Evolutionary conservation across 1,140 invertebrate genomes (phyloP), one percentile per base, ranked within the genome.

Genomic region (Subanguina moxae): DNA sequence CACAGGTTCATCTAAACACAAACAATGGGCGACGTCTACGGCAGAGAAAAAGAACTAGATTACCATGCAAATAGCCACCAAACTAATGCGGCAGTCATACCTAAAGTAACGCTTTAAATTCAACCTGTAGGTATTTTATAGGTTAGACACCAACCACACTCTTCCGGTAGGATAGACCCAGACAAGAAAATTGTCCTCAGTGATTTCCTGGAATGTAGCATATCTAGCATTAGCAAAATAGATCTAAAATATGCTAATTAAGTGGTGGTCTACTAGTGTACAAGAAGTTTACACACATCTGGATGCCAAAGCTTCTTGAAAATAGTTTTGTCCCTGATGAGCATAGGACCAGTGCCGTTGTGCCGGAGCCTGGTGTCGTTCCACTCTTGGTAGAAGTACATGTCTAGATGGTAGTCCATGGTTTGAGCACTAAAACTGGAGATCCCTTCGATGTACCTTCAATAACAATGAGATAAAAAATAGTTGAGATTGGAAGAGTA

Each of bases 381-480:
- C 80, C 80, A 82, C 67, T 82, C 76, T 67, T 80, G 81, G 68
- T 81, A 82, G 62, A 81, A 82, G 57, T 81, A 81, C 52, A 81
- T 65, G 57, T 81, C 79, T 11, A 80, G 46, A n/a, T 81, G 75
- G 56, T 77, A 81, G 64, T 81, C 79, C 79, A 82, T 81, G 21
- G 80, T 82, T 65, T 81, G 80, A 17, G 79, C 80, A 42, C 65
- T 65, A 62, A 80, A 82, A 28, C 72, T 78, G 1, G 71, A 78
- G 46, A 82, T 82, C 25, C 80, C 80, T 66, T 82, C 80, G 32
- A 82, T 82, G 66, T 79, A 82, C 32, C 32, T 38, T n/a, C n/a
- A n/a, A n/a, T n/a, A n/a, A 38, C 3, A 38, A 38, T 38, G 32
- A 3, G 32, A 38, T 38, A 38, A 38, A 38, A 38, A 5, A 38